Evolutionary conservation across 2,888 invertebrate species (phyloP), one percentile per base, ranked within the genome.

Genomic region (Archips crataeganus): DNA sequence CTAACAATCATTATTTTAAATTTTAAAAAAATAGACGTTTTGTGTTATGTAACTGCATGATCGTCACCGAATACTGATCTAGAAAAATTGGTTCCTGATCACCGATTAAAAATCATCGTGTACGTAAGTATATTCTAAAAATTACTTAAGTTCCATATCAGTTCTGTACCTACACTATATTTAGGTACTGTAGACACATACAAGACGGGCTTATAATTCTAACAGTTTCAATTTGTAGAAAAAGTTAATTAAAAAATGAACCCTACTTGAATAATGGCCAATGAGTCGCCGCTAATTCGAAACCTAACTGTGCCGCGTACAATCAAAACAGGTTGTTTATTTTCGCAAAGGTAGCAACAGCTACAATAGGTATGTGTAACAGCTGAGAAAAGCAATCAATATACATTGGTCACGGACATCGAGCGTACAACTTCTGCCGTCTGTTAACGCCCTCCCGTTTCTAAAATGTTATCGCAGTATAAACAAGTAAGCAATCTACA

Each of bases 381-480:
- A 73, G 68, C 68, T 73, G 75, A 71, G 72, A 77, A 81, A 79
- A 77, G 80, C 82, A 85, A 90, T 90, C 87, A 89, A 89, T 89
- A 89, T 85, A 78, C 79, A 88, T 90, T 90, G 82, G 90, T 85
- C 86, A 90, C 88, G 85, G 82, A 75, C 83, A 75, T 79, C 80
- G 79, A 39, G 69, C 67, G 77, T 23, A 68, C 75, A 47, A 47
- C 60, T 39, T 39, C 39, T n/a, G 54, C 42, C 5, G 42, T 3
- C n/a, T 61, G 23, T 6, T 32, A 9, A 23, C 47, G 39, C 47
- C 47, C 63, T 32, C 32, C 9, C 32, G 15, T 45, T 62, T 45
- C 57, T 32, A 57, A 54, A 62, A 45, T 42, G 42, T 42, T 62
- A 42, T 9, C 42, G 8, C 23, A 54, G 51, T 51, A 51, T 2